Evolutionary conservation across 1,140 invertebrate species (phyloP).

Genomic region (Callitettix versicolor): DNA sequence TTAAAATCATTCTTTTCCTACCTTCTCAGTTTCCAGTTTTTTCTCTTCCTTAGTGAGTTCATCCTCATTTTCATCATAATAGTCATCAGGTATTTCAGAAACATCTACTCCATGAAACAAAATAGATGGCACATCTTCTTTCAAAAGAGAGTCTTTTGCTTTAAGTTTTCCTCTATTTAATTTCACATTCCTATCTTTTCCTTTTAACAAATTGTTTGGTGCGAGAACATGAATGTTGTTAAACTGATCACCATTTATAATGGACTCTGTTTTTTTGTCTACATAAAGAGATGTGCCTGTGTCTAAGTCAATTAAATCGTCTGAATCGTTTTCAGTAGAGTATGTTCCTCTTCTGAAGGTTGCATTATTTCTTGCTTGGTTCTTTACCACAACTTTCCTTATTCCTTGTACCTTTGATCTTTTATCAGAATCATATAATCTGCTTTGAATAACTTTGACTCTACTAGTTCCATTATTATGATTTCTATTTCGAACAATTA

Average conservation of each 20-base stretch:
- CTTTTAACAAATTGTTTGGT: too few relatives aligned
- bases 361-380: neutral
- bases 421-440: neutral
- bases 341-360: too few relatives aligned
- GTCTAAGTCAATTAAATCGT: conserved; percentile 3
- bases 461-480: neutral
- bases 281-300: conserved; percentile 8
- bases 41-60: too few relatives aligned
- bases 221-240: too few relatives aligned
- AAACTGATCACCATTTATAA: too few relatives aligned
- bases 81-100: neutral
- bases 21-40: too few relatives aligned
- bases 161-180: conserved; percentile 4
- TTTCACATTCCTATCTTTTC: too few relatives aligned
- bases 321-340: too few relatives aligned
- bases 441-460: conserved; percentile 10
- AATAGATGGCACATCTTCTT: neutral
- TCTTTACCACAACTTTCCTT: conserved; percentile 1
- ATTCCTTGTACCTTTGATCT: neutral
- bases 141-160: conserved; percentile 1
- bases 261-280: conserved; percentile 5
- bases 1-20: too few relatives aligned
- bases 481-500: neutral
- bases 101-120: neutral
- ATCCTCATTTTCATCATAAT: too few relatives aligned